A percentile compares a stretch with the other conserved stretches of the same genome.
Conservation (phyloP, 2,797 vertebrate genomes). For the Xenops minutus region DNA sequence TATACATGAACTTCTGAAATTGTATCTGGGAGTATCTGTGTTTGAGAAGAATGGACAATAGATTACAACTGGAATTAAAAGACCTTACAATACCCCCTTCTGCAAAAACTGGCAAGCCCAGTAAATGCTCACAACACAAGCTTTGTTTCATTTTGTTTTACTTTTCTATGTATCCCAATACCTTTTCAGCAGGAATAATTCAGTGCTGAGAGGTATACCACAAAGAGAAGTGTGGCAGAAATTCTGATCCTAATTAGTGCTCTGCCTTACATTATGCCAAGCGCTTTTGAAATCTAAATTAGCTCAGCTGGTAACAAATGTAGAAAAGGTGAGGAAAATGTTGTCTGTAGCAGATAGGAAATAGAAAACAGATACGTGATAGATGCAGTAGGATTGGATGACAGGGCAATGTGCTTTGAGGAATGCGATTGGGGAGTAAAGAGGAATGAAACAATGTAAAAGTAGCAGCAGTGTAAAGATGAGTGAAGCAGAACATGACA, state of each 20-base stretch:
- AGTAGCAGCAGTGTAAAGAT: neutral
- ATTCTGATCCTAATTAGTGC: neutral
- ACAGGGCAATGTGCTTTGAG: neutral
- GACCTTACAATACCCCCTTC: neutral
- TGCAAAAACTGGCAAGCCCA: neutral
- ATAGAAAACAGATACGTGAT: neutral
- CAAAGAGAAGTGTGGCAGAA: neutral
- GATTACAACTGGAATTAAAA: neutral
- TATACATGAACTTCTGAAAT: neutral
- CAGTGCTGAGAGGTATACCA: neutral
- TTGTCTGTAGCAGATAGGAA: neutral
- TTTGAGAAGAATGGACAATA: neutral
- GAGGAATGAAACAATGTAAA: conserved; percentile 19
- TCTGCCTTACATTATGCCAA: neutral
- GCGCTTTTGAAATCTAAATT: neutral
- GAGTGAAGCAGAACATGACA: conserved; percentile 11
- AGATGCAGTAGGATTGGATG: neutral
- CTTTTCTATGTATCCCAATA: neutral
- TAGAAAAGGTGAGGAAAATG: neutral
- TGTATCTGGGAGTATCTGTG: neutral
- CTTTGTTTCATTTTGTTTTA: neutral
- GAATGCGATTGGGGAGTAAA: neutral
- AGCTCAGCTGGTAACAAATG: neutral
- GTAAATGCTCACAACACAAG: neutral
- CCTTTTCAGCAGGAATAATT: neutral